Evolutionary conservation across 2,797 vertebrate species (phyloP).

Genomic region (Psittacula derbiana): DNA sequence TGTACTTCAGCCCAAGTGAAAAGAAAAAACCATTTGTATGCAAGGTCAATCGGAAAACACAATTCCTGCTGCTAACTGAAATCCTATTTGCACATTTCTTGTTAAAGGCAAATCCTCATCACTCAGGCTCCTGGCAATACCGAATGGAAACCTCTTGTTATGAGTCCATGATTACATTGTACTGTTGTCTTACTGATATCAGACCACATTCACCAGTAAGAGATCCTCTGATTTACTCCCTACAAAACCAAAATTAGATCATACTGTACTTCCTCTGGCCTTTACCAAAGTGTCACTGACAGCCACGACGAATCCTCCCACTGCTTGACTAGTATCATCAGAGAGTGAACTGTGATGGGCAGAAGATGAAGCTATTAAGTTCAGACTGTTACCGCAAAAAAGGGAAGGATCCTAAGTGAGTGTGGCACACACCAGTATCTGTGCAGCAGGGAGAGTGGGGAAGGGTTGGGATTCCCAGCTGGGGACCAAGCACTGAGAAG

Average conservation of each 20-base stretch:
- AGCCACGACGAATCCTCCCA: neutral
- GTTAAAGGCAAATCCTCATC: neutral
- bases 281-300: neutral
- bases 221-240: neutral
- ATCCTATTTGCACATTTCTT: neutral
- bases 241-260: neutral
- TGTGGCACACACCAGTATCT: accelerated
- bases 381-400: neutral
- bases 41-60: neutral
- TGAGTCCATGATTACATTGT: accelerated
- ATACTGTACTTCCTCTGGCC: accelerated
- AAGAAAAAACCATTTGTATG: neutral
- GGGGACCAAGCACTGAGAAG: no score
- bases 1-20: neutral
- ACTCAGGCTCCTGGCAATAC: neutral
- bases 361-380: neutral
- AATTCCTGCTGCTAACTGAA: neutral
- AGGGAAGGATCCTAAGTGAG: accelerated
- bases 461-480: neutral
- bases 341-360: neutral
- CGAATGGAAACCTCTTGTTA: neutral
- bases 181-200: neutral
- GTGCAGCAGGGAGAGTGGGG: neutral
- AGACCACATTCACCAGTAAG: neutral
- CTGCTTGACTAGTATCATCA: neutral